Evolutionary conservation across 2,888 invertebrate genomes (phyloP).

Genomic region (Lepeophtheirus nordmannii): DNA sequence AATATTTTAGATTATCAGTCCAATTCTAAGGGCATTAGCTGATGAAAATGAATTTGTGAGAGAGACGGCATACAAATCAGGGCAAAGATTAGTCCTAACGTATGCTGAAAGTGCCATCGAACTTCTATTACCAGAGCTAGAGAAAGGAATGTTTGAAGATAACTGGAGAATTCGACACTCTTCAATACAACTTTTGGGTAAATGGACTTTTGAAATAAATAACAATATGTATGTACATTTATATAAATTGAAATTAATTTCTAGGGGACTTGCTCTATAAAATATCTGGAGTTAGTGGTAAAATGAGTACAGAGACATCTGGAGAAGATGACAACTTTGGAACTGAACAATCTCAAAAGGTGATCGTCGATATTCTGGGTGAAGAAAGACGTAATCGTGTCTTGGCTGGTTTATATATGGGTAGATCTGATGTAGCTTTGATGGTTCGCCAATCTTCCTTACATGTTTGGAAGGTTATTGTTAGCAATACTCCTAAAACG

Average conservation of each 20-base stretch:
- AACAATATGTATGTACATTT: neutral
- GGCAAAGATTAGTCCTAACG: constrained; percentile 85
- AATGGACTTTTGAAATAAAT: neutral
- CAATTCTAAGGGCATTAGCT: constrained; percentile 52
- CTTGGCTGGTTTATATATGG: constrained; percentile 69
- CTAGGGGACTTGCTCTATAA: constrained; percentile 86
- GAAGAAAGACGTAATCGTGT: constrained; percentile 79
- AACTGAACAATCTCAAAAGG: constrained; percentile 73
- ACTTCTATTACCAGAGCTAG: constrained; percentile 77
- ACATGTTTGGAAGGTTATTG: constrained; percentile 99
- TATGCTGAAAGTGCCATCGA: constrained; percentile 91
- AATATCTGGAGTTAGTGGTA: constrained; percentile 92
- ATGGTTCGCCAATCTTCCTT: constrained; percentile 93
- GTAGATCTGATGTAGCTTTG: constrained; percentile 84
- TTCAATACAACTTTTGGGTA: constrained; percentile 28
- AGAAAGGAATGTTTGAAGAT: constrained; percentile 85
- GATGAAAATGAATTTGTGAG: constrained; percentile 98
- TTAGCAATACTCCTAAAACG: constrained; percentile 77
- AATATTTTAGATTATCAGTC: constrained; percentile 15
- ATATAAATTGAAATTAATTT: constrained; percentile 28
- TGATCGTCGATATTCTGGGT: constrained; percentile 43
- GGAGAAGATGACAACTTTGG: constrained; percentile 98
- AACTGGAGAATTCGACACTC: constrained; percentile 80
- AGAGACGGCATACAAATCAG: constrained; percentile 89
- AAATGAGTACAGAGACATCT: constrained; percentile 96